Base-by-base conservation (phyloP, 2,888 invertebrate species). In the Gastracanthus pulcherrimus region DNA sequence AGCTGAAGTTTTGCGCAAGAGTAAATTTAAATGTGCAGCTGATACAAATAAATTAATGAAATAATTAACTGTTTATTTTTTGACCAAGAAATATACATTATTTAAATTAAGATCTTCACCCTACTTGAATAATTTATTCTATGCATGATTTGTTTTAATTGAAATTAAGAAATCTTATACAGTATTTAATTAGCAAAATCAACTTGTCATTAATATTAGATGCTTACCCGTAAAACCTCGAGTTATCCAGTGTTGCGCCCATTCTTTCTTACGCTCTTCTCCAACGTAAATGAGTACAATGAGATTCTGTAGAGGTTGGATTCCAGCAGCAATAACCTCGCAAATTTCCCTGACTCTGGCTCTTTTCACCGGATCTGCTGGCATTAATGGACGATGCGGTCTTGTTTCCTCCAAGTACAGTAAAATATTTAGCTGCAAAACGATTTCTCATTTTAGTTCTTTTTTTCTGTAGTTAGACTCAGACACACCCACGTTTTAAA, bases 251-350 rank as follows among this genome's bases (percentile, higher is more conserved):
- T 97, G 96, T 87, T 97, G 96, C 0, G 97, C 97, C 98, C 98
- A 99, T 90, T 97, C 97, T 87, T 95, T 96, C 90, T 97, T 96
- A 92, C 97, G 96, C 87, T 97, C 97, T 89, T 97, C 97, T 1
- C 97, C 97, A 26, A 97, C 97, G 86, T 96, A 95, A 87, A 97
- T 96, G 13, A 98, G 93, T 4, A 98, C 97, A 84, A 95, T 94
- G 60, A 98, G 93, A 92, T 99, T 99, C 92, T 99, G 99, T 51
- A 99, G 92, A 0, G 99, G 99, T 91, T 99, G 99, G 87, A 99
- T 98, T 58, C 98, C 98, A 29, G 98, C 96, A 29, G 96, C 95
- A 88, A 99, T 98, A 3, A 96, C 95, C 93, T 98, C 98, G 90
- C 97, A 97, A 84, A 99, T 95, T 92, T 97, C 97, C 82, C 98